Percentiles rank a stretch among this genome's conserved stretches.
phyloP scores from a whole-genome alignment of 2,113 vertebrate species.

The Delphinus delphis region DNA sequence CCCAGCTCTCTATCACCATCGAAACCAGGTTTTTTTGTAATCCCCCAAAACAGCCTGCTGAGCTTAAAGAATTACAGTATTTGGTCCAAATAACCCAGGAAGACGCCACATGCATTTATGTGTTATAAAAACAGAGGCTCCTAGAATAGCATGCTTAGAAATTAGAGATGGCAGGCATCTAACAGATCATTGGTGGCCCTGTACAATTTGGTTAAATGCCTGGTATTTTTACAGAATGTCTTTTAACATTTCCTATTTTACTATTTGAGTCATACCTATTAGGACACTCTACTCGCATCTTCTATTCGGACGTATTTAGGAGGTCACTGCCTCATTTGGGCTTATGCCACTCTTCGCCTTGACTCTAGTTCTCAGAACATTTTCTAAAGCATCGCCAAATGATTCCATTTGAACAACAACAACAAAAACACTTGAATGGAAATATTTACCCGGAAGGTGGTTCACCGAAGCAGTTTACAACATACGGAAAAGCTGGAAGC shows the following conservation, averaged over 20 bases:
- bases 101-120: conserved; percentile 69
- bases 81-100: conserved; percentile 67
- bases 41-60: conserved; percentile 43
- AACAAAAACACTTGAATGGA: background rate
- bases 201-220: conserved; percentile 48
- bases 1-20: background rate
- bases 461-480: background rate
- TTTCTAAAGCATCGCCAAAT: background rate
- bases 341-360: background rate
- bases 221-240: conserved; percentile 35
- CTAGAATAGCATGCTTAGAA: conserved; percentile 68
- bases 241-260: background rate
- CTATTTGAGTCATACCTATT: conserved; percentile 35
- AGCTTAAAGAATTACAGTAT: conserved; percentile 69
- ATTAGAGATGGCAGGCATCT: conserved; percentile 62
- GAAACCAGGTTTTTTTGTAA: conserved; percentile 1
- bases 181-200: conserved; percentile 43
- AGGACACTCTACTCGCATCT: background rate
- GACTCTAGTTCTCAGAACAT: background rate
- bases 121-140: conserved; percentile 60
- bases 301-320: background rate
- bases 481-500: background rate
- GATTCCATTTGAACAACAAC: background rate
- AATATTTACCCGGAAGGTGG: background rate
- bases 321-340: background rate